Conservation (phyloP, 2,113 vertebrate genomes). For the Aldabrachelys gigantea region DNA sequence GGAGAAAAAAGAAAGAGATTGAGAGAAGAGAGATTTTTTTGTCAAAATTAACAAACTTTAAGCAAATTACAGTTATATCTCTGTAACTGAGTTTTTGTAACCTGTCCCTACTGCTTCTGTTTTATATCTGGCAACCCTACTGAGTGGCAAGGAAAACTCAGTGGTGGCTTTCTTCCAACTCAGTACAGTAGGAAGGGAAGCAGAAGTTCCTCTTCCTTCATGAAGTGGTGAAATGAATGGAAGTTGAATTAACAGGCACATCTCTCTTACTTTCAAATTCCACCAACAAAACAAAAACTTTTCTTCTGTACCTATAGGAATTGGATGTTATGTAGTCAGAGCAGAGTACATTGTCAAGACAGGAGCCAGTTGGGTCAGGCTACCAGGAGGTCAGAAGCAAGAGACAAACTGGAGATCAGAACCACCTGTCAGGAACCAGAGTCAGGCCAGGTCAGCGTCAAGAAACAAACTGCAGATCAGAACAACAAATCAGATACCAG, state of each 20-base stretch:
- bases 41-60: not conserved
- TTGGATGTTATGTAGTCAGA: not conserved
- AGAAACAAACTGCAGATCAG: not conserved
- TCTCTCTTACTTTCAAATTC: not conserved
- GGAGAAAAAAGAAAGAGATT: not conserved
- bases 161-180: not conserved
- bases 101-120: not conserved
- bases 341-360: not conserved
- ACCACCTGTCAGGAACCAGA: too few species aligned
- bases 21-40: not conserved
- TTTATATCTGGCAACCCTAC: not conserved
- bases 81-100: not conserved
- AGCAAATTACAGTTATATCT: not conserved
- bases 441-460: not conserved
- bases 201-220: not conserved
- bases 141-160: not conserved
- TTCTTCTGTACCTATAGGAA: not conserved
- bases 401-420: too few species aligned
- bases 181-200: not conserved
- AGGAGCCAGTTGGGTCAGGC: not conserved
- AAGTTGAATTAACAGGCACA: fast-evolving
- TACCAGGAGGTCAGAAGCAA: not conserved
- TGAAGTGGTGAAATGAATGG: not conserved
- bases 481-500: not conserved
- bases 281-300: not conserved